phyloP scores from a whole-genome alignment of 1,140 invertebrate species.

The Zaprionus tsacasi region DNA sequence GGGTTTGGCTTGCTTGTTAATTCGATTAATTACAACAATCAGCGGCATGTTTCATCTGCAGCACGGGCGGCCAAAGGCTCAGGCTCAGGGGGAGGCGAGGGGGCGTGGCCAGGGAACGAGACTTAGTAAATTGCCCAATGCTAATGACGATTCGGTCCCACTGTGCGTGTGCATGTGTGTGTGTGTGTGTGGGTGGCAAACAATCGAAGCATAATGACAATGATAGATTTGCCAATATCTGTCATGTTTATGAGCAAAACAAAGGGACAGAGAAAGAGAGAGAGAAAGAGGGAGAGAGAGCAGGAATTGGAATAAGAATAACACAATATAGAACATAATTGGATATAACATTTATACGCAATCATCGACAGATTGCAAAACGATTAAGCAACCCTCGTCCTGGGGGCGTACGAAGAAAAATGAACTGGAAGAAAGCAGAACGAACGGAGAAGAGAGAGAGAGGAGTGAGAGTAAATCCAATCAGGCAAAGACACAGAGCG shows the following conservation, averaged over 20 bases:
- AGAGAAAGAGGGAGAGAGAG: not conserved
- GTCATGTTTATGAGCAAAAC: constrained; percentile 81
- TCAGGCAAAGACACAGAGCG: constrained; percentile 37
- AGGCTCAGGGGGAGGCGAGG: not conserved
- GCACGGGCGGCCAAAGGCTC: constrained; percentile 16
- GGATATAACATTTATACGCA: constrained; percentile 83
- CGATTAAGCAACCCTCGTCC: constrained; percentile 78
- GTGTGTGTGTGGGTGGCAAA: constrained; percentile 31
- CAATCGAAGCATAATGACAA: constrained; percentile 84
- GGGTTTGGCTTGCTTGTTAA: constrained; percentile 72
- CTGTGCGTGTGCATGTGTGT: not conserved
- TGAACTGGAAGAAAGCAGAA: constrained; percentile 30
- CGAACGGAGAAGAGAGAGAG: not conserved
- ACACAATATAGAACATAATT: constrained; percentile 63
- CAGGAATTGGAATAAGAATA: constrained; percentile 32
- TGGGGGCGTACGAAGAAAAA: constrained; percentile 36
- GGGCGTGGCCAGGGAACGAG: constrained; percentile 34
- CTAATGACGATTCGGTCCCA: constrained; percentile 58
- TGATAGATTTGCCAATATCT: constrained; percentile 84
- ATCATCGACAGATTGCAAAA: constrained; percentile 84
- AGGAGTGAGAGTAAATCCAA: constrained; percentile 53
- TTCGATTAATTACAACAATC: constrained; percentile 84
- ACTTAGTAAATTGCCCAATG: constrained; percentile 76
- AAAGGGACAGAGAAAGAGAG: constrained; percentile 36
- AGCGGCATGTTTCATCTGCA: constrained; percentile 80